A percentile compares a stretch with the other conserved stretches of the same genome.
phyloP scores from a whole-genome alignment of 2,113 vertebrate species.

The Nothocercus nigrocapillus region DNA sequence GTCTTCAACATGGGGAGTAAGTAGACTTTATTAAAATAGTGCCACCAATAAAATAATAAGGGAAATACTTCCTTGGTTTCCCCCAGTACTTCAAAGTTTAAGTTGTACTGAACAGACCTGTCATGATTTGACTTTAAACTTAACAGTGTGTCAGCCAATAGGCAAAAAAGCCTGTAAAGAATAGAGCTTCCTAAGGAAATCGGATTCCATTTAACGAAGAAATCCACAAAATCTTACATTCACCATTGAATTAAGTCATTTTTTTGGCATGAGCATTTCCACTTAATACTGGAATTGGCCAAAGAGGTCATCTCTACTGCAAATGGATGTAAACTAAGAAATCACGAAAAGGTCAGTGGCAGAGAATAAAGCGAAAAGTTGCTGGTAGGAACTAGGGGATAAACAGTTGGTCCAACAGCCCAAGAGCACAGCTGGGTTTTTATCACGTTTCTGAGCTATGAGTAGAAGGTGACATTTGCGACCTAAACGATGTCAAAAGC shows the following conservation, averaged over 20 bases:
- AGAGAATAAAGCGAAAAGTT: background rate
- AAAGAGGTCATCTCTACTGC: background rate
- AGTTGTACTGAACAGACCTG: background rate
- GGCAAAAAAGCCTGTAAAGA: background rate
- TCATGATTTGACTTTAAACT: background rate
- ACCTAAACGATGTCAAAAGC: too few species aligned
- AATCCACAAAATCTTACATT: background rate
- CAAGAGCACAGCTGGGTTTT: background rate
- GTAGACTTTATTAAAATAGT: background rate
- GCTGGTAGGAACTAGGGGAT: background rate
- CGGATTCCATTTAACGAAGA: background rate
- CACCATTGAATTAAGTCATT: background rate
- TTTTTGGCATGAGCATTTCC: background rate
- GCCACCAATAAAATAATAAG: background rate
- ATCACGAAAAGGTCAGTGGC: background rate
- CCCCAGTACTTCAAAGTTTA: background rate
- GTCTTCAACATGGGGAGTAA: rapidly evolving
- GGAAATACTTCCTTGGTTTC: background rate
- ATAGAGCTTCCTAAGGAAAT: background rate
- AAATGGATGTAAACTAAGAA: background rate
- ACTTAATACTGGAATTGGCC: background rate
- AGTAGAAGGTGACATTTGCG: background rate
- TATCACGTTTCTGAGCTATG: background rate
- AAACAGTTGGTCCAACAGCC: too few species aligned
- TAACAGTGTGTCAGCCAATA: background rate